A percentile compares a stretch with the other conserved stretches of the same genome.
These are phyloP conservation scores for Heterocephalus glaber DNA, from an alignment of 2,113 vertebrate species.

Conservation along the genomic window DNA sequence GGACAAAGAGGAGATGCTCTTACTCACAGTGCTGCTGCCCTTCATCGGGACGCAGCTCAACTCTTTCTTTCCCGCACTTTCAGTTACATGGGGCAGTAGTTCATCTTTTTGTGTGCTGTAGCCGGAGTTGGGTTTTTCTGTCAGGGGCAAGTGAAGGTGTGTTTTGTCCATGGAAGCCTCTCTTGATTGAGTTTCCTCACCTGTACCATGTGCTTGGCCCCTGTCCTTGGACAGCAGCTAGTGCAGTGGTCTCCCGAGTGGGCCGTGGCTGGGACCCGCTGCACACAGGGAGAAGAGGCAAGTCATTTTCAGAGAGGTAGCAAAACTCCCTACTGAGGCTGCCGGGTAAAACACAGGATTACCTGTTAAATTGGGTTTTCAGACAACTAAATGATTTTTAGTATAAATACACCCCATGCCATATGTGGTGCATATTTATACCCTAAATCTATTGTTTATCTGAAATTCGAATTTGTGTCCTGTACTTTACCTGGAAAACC, in stretches of 20 bases:
- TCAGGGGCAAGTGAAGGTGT: neutral
- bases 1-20: too few species aligned
- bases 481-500: neutral
- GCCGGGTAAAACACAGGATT: neutral
- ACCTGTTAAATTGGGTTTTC: neutral
- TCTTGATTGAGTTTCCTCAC: neutral
- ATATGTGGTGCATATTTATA: neutral
- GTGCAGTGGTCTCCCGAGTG: neutral
- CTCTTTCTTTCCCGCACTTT: neutral
- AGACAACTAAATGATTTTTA: neutral
- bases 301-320: neutral
- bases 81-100: neutral
- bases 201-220: neutral
- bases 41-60: too few species aligned
- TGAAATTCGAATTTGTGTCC: neutral
- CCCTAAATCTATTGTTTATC: neutral
- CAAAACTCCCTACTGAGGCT: neutral
- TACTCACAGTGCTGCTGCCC: rapidly evolving
- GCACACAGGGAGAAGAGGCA: neutral
- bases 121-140: neutral
- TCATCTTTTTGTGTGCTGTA: too few species aligned
- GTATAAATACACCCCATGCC: neutral
- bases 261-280: too few species aligned
- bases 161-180: neutral
- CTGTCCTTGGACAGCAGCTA: neutral